Evolutionary conservation across 1,140 invertebrate genomes (phyloP), one percentile per base, ranked within the genome.

Genomic region (Drosophila nigromelanica): DNA sequence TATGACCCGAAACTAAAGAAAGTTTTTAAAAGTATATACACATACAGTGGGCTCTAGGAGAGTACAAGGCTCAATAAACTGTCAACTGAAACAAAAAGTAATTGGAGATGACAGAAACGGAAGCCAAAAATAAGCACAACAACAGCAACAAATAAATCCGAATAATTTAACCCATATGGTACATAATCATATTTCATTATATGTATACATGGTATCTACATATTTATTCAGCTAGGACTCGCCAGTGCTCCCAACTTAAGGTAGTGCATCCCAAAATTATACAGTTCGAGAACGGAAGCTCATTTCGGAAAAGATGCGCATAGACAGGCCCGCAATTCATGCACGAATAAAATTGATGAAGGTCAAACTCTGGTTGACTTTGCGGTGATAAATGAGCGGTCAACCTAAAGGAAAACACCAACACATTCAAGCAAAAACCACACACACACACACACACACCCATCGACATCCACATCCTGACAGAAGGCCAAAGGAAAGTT

Each of bases 341-440:
- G 77, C 77, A 73, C 51, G 64, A 77, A 73, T 68, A 73, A 79
- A 77, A 79, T 79, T 79, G 77, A 79, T 79, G 74, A 77, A 79
- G 77, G 77, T 79, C 74, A 79, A 79, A 79, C 63, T 73, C 63
- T 79, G 70, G 77, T 79, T 79, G 77, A 79, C 77, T 77, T 79
- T 77, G 74, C 63, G 74, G 74, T 79, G 77, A 79, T 79, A 79
- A 79, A 79, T 79, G 77, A 79, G 77, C 77, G 77, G 77, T 79
- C 77, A 79, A 68, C 69, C 61, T 76, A 72, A 21, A 68, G 40
- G 55, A 54, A 76, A 60, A 48, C 51, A 52, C 61, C 33, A 43
- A 58, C 42, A 59, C 50, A 56, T 8, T 15, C 43, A 6, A 5
- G 4, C 24, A 30, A 12, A 43, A 27, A 37, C 48, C 30, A 62